Evolutionary conservation across 2,113 vertebrate species (phyloP).

Genomic region (Oncorhynchus masou): DNA sequence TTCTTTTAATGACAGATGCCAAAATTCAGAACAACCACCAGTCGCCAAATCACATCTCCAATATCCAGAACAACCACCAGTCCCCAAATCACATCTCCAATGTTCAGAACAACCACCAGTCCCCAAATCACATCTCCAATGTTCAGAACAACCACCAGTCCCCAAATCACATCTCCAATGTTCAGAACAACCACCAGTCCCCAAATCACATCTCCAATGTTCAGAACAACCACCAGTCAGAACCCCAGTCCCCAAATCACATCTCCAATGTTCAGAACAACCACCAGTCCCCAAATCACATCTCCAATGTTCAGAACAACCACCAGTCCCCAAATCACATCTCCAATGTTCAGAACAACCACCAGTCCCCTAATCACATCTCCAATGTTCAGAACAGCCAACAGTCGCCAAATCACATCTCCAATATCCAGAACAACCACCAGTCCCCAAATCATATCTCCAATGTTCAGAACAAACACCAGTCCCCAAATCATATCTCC

Average conservation of each 20-base stretch:
- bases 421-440: background rate
- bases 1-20: constrained; percentile 40
- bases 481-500: background rate
- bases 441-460: constrained; percentile 39
- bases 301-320: constrained; percentile 17
- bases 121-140: constrained; percentile 40
- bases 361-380: constrained; percentile 1
- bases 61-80: constrained; percentile 36
- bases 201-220: constrained; percentile 20
- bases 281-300: constrained; percentile 6
- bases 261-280: constrained; percentile 39
- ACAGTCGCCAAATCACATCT: constrained; percentile 19
- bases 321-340: constrained; percentile 32
- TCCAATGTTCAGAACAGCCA: constrained; percentile 40
- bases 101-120: no score
- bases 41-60: constrained; percentile 7
- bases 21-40: constrained; percentile 38
- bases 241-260: background rate
- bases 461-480: constrained; percentile 29
- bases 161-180: constrained; percentile 15
- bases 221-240: no score
- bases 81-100: constrained; percentile 25
- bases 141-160: constrained; percentile 34
- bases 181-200: constrained; percentile 34
- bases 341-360: constrained; percentile 39